These are phyloP conservation scores for Platysteira castanea DNA, from an alignment of 2,113 vertebrate species.

Conservation along the genomic window DNA sequence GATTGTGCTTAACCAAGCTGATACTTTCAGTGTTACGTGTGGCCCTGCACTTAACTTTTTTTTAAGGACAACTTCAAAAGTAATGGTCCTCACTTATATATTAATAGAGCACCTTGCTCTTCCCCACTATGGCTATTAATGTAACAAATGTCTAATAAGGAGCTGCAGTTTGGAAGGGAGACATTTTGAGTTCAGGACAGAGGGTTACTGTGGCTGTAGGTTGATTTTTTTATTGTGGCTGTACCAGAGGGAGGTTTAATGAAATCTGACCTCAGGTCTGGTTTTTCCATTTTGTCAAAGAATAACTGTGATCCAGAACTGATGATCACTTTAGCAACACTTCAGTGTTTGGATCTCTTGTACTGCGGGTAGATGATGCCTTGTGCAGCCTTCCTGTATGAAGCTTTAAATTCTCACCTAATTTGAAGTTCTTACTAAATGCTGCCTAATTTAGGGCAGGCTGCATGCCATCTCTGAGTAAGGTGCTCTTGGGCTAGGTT, in stretches of 20 bases:
- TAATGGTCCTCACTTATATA: background rate
- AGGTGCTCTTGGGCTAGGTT: background rate
- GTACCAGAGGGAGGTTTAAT: background rate
- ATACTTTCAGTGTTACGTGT: background rate
- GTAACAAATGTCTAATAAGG: background rate
- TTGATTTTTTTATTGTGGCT: background rate
- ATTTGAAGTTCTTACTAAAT: background rate
- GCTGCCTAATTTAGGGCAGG: background rate
- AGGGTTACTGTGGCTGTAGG: background rate
- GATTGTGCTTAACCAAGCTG: background rate
- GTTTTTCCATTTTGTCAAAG: background rate
- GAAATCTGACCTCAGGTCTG: background rate
- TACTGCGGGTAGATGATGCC: background rate
- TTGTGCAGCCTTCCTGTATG: background rate
- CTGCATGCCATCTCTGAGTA: background rate
- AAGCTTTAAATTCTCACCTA: background rate
- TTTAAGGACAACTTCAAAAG: background rate
- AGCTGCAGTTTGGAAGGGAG: background rate
- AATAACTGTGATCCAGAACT: background rate
- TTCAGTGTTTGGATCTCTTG: background rate
- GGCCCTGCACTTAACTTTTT: background rate
- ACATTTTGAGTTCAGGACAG: background rate
- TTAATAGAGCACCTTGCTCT: background rate
- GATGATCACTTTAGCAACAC: background rate
- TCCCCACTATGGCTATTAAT: background rate